Base-by-base conservation (phyloP, 2,113 vertebrate species). In the Penelope pileata region DNA sequence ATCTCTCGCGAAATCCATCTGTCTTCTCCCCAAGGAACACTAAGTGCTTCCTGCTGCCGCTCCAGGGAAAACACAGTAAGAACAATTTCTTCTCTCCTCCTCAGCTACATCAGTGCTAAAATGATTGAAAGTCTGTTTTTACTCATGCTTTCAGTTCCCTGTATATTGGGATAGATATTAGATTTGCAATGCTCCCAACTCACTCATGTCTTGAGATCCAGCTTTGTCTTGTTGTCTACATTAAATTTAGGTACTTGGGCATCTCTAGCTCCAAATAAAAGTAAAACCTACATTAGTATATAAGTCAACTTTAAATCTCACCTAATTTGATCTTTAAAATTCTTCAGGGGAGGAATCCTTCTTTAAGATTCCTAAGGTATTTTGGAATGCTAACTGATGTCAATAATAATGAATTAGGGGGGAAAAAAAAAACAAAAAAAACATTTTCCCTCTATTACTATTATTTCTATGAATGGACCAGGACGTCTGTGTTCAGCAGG, bases 291-390 rank as follows among this genome's bases (percentile, higher is more conserved):
- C 47, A 56, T 62, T 72, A 66, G 18, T 24, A 66, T 19, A 22
- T 66, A 80, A 89, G 42, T 48, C 82, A 90, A 54, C 59, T 66
- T 66, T 67, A 56, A 1, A 6, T 58, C 32, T 90, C 60, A 75
- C 12, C n/a, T 90, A 42, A 88, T 88, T 73, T 85, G 42, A 36
- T 76, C 70, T 84, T 50, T 76, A 67, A 66, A 32, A 16, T 59
- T 66, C 74, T 79, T 70, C 30, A 12, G 19, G 82, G 60, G 22
- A 79, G 22, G 72, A 22, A 76, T 69, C 36, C 60, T 73, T 69
- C 75, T 69, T 26, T 23, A 12, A 85, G 70, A 63, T 91, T 94
- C 78, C 87, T 94, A 83, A 87, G 89, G 78, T 85, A 93, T 85
- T 92, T 94, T 75, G 83, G 77, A 75, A 19, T 79, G 81, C 50